A percentile compares a stretch with the other conserved stretches of the same genome.
phyloP scores from a whole-genome alignment of 2,113 vertebrate species.

The Mellivora capensis region DNA sequence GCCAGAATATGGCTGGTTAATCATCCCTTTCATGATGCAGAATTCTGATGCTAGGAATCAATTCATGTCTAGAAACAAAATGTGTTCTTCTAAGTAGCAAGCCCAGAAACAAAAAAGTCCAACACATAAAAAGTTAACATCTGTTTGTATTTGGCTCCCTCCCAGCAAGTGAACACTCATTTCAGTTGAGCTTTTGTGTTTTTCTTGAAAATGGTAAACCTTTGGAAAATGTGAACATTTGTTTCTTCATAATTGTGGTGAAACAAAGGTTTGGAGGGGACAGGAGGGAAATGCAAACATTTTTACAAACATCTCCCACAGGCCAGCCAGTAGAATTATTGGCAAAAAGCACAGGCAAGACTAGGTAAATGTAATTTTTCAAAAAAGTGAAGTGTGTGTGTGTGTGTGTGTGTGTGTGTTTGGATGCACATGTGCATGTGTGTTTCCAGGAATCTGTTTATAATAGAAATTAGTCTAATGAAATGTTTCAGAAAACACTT shows the following conservation, averaged over 20 bases:
- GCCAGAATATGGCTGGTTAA: background rate
- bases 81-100: slow-evolving; percentile 22
- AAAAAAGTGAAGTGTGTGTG: background rate
- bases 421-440: background rate
- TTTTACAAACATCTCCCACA: slow-evolving; percentile 57
- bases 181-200: slow-evolving; percentile 17
- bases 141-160: slow-evolving; percentile 52
- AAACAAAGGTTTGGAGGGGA: slow-evolving; percentile 65
- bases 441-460: background rate
- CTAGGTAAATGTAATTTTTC: background rate
- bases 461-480: background rate
- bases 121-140: slow-evolving; percentile 46
- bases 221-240: slow-evolving; percentile 63
- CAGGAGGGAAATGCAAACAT: slow-evolving; percentile 55
- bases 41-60: background rate
- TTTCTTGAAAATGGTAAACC: slow-evolving; percentile 49
- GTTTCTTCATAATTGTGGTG: slow-evolving; percentile 48
- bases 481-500: slow-evolving; percentile 13
- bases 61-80: slow-evolving; percentile 9
- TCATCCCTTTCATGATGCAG: background rate
- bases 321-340: slow-evolving; percentile 52
- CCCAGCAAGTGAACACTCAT: slow-evolving; percentile 9
- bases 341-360: background rate
- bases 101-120: background rate
- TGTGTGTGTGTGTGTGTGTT: background rate